phyloP scores from a whole-genome alignment of 2,888 invertebrate species.

The Rotaria sp. region DNA sequence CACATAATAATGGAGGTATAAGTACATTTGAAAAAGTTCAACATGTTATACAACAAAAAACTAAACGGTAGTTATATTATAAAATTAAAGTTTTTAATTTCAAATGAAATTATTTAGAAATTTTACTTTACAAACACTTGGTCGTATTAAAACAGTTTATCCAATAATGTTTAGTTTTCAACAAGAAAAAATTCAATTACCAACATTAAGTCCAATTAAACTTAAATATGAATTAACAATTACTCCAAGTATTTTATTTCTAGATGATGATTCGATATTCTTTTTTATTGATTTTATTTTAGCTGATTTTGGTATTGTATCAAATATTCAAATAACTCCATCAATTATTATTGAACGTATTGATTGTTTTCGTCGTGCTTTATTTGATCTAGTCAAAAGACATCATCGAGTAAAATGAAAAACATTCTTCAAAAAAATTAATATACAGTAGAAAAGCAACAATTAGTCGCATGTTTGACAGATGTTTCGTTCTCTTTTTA shows the following conservation, averaged over 20 bases:
- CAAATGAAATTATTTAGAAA: background rate
- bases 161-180: constrained; percentile 7
- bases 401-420: background rate
- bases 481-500: no score
- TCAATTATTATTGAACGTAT: constrained; percentile 5
- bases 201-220: constrained; percentile 26
- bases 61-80: background rate
- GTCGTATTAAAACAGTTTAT: background rate
- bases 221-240: constrained; percentile 13
- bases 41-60: background rate
- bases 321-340: background rate
- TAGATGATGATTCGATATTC: no score
- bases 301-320: background rate
- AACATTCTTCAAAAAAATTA: background rate
- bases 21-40: constrained; percentile 3
- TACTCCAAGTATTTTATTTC: background rate
- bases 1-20: background rate
- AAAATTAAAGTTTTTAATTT: no score
- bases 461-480: no score
- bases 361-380: background rate
- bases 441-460: no score
- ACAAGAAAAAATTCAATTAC: constrained; percentile 24
- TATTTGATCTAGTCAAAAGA: background rate
- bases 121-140: constrained; percentile 5
- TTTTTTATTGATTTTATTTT: background rate